Base-by-base conservation (phyloP, 2,888 invertebrate genomes). In the Euphydryas editha region DNA sequence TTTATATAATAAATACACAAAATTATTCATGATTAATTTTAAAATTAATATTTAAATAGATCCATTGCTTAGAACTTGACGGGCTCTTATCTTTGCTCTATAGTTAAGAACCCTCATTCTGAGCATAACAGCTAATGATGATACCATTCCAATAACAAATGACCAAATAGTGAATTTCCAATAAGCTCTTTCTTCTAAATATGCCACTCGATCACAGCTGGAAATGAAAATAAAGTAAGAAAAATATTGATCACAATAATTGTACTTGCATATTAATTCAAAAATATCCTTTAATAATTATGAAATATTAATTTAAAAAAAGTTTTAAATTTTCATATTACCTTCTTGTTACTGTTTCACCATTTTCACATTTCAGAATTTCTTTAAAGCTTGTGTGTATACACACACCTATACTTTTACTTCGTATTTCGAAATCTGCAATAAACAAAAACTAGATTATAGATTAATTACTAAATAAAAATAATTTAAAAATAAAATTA, bases 161-260 rank as follows among this genome's bases (percentile, higher is more conserved):
- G 95, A 95, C 79, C 95, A 94, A 59, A 94, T 94, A 80, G 97
- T 95, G 80, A 97, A 97, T 75, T 96, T 95, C 96, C 97, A 97
- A 85, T 97, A 98, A 65, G 95, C 94, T 69, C 95, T 94, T 82
- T 97, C 97, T 80, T 98, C 98, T 59, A 97, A 93, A 92, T 96
- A 96, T 2, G 96, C 96, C 17, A 97, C 96, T 81, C 95, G 94
- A 79, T 97, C 97, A 91, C 98, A 98, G 84, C 98, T 96, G 89
- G 71, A 94, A 93, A 51, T 39, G 47, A 72, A 71, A 42, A 30
- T 2, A 30, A 30, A 7, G 8, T 7, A 30, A 30, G 6, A 24
- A 24, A 24, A 4, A 24, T 24, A 30, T 30, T 30, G 4, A 8
- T 30, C 1, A 30, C 8, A 30, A 30, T 30, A 0, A 30, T 30